These are phyloP conservation scores for Planiliza haematocheilus DNA, from an alignment of 2,113 vertebrate species.

Conservation along the genomic window DNA sequence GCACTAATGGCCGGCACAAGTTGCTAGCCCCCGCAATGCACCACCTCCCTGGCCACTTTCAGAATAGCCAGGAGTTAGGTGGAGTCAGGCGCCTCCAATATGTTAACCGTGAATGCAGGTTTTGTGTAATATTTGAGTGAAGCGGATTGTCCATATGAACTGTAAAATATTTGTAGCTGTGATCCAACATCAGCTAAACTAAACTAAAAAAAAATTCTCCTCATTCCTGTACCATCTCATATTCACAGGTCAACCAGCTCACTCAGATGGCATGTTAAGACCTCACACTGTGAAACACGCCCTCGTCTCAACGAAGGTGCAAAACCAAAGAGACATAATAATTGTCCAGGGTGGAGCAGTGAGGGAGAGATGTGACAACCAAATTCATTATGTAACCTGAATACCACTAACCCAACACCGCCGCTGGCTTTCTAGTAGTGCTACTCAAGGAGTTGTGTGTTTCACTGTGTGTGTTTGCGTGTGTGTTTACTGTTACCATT, in stretches of 20 bases:
- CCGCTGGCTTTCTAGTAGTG: too few relatives aligned
- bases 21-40: too few relatives aligned
- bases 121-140: not conserved
- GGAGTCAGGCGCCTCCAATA: too few relatives aligned
- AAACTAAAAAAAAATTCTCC: not conserved
- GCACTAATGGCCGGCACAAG: too few relatives aligned
- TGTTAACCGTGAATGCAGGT: too few relatives aligned
- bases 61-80: too few relatives aligned
- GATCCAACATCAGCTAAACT: constrained; percentile 2
- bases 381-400: too few relatives aligned
- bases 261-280: constrained; percentile 54
- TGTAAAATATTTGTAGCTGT: not conserved
- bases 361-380: not conserved
- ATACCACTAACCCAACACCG: not conserved
- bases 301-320: constrained; percentile 35
- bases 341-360: not conserved
- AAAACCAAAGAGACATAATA: not conserved
- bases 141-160: too few relatives aligned
- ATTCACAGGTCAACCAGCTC: constrained; percentile 17
- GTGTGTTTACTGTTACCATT: constrained; percentile 82
- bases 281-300: constrained; percentile 45
- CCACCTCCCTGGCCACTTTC: too few relatives aligned
- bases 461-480: not conserved
- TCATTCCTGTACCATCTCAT: constrained; percentile 50
- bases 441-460: too few relatives aligned